These are phyloP conservation scores for Drosophila kambysellisi DNA, from an alignment of 2,888 invertebrate genomes.

Conservation along the genomic window DNA sequence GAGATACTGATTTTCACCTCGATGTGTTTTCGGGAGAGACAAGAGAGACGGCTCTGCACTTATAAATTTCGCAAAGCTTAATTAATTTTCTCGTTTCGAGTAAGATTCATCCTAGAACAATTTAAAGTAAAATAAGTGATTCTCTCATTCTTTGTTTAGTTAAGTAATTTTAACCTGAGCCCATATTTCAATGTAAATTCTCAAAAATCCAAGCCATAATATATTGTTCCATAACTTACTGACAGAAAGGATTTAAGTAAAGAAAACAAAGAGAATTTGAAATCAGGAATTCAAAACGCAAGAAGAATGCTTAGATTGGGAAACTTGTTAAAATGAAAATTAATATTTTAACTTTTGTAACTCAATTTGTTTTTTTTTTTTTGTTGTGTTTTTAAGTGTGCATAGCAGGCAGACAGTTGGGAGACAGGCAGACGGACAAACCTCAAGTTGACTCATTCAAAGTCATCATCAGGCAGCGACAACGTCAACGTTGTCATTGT, in stretches of 20 bases:
- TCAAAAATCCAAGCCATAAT: neutral
- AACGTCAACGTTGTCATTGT: conserved; percentile 63
- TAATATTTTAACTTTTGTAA: neutral
- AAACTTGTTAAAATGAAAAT: neutral
- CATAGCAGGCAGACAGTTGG: neutral
- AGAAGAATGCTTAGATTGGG: neutral
- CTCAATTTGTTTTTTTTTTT: neutral
- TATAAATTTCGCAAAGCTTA: neutral
- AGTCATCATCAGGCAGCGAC: conserved; percentile 62
- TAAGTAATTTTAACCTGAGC: neutral
- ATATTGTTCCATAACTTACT: too few relatives aligned
- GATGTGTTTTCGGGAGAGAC: conserved; percentile 44
- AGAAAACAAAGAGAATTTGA: neutral
- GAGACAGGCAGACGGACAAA: conserved; percentile 8
- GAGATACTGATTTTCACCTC: conserved; percentile 38
- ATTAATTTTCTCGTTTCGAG: neutral
- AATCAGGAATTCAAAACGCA: neutral
- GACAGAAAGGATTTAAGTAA: neutral
- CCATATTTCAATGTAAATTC: neutral
- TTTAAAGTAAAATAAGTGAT: neutral
- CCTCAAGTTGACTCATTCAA: conserved; percentile 67
- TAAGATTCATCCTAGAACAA: neutral
- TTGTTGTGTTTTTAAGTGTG: conserved; percentile 1
- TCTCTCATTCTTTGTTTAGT: neutral
- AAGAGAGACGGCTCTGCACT: conserved; percentile 4